Conservation (phyloP, 1,140 invertebrate species). For the Ericerus pela region DNA sequence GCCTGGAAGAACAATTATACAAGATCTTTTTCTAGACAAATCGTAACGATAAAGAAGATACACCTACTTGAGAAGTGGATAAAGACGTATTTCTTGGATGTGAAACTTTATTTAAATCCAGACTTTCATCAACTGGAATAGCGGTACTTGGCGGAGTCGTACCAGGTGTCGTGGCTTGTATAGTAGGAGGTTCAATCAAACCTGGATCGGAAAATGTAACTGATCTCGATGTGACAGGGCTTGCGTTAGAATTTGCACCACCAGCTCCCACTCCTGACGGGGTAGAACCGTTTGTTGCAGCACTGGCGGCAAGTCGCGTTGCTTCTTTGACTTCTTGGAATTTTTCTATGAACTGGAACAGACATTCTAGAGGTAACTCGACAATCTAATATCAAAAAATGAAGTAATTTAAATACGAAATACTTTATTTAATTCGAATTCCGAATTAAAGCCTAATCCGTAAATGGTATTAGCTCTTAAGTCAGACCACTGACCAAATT, state of each 20-base stretch:
- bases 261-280: conserved; percentile 49
- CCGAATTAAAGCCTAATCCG: conserved; percentile 88
- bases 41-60: neutral
- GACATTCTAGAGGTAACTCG: conserved; percentile 16
- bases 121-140: neutral
- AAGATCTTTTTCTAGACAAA: neutral
- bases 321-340: conserved; percentile 97
- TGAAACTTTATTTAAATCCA: conserved; percentile 9
- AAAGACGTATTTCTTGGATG: conserved; percentile 13
- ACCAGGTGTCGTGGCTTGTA: conserved; percentile 18
- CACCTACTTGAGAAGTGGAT: neutral
- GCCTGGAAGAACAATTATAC: conserved; percentile 17
- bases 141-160: conserved; percentile 14
- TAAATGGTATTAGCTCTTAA: conserved; percentile 93
- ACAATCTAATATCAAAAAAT: neutral
- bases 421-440: conserved; percentile 84
- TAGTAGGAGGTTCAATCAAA: conserved; percentile 36
- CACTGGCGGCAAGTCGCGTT: conserved; percentile 51
- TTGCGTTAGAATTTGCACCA: conserved; percentile 69
- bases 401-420: conserved; percentile 1
- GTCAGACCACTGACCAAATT: conserved; percentile 98
- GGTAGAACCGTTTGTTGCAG: conserved; percentile 44
- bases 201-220: conserved; percentile 21
- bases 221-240: conserved; percentile 52
- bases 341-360: conserved; percentile 85